phyloP scores from a whole-genome alignment of 2,888 invertebrate genomes.

The Rotaria magnacalcarata region DNA sequence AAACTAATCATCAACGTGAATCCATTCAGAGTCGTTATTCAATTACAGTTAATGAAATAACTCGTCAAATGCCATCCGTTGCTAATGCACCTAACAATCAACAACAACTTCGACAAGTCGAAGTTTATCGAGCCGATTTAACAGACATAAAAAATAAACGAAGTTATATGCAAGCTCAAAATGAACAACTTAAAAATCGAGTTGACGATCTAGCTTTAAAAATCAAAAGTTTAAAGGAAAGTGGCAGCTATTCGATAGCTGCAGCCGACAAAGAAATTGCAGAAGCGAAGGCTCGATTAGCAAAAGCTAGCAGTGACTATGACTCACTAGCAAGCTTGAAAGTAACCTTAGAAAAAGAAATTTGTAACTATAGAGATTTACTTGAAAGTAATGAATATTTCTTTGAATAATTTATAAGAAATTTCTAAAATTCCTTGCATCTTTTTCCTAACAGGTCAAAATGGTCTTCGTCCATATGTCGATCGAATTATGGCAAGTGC shows the following conservation, averaged over 20 bases:
- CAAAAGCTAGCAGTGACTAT: background rate
- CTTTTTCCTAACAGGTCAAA: background rate
- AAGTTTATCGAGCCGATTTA: constrained; percentile 32
- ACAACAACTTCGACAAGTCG: constrained; percentile 36
- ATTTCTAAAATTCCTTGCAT: background rate
- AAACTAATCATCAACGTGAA: constrained; percentile 34
- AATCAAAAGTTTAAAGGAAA: background rate
- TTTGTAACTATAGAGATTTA: constrained; percentile 63
- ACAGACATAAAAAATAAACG: constrained; percentile 33
- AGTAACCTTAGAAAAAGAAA: constrained; percentile 63
- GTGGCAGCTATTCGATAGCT: constrained; percentile 28
- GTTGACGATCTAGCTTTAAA: constrained; percentile 28
- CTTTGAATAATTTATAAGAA: background rate
- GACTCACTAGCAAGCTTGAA: constrained; percentile 61
- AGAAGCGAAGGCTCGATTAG: constrained; percentile 3
- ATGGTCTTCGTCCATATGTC: constrained; percentile 39
- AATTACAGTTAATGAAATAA: constrained; percentile 39
- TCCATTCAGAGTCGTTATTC: constrained; percentile 42
- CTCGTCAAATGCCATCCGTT: background rate
- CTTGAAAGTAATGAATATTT: constrained; percentile 60
- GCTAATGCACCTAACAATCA: constrained; percentile 22
- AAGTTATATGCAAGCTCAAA: constrained; percentile 38
- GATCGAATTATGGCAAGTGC: constrained; percentile 44
- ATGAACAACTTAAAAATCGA: constrained; percentile 38
- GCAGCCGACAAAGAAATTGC: background rate